Evolutionary conservation across 2,888 invertebrate species (phyloP), one percentile per base, ranked within the genome.

Genomic region (Andrena fulva): DNA sequence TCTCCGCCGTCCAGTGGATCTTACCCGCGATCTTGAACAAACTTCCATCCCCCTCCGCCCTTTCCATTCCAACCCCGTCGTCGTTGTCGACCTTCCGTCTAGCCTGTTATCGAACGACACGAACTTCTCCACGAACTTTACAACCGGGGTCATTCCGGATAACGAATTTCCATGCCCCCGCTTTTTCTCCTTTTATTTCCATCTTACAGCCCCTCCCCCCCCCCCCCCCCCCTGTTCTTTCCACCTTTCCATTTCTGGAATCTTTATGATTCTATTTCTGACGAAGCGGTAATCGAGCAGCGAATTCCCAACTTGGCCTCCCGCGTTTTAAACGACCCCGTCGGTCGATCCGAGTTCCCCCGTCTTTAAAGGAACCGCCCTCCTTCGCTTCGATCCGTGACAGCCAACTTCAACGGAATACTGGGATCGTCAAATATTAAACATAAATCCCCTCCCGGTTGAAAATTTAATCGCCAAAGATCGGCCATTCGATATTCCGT

Each of bases 51-150:
- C 31, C 64, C 16, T 54, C 10, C 31, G 16, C 24, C 31, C 16
- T 54, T 76, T 59, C 69, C 6, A 16, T 67, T 75, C 59, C 63
- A 10, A 10, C 50, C 70, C 80, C 77, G 71, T 77, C 85, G 73
- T 82, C 72, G 80, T 76, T 78, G 60, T 74, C 78, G 77, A 78
- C 80, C 67, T 67, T 79, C 77, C 82, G 76, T 84, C 73, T 73
- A 68, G 78, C 80, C 84, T 81, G 77, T 87, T 88, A 89, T 89
- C 85, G 87, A 89, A 81, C 80, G 82, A 85, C 80, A 77, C 82
- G 71, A 85, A 88, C 82, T 85, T 82, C 72, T 78, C 59, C 33
- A 42, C 72, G 67, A 87, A 81, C 80, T 85, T 88, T 85, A 80
- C 86, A 82, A 89, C 78, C 78, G 81, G 69, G 80, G 84, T 86